Evolutionary conservation across 2,113 vertebrate species (phyloP).

Genomic region (Brachyistius frenatus): DNA sequence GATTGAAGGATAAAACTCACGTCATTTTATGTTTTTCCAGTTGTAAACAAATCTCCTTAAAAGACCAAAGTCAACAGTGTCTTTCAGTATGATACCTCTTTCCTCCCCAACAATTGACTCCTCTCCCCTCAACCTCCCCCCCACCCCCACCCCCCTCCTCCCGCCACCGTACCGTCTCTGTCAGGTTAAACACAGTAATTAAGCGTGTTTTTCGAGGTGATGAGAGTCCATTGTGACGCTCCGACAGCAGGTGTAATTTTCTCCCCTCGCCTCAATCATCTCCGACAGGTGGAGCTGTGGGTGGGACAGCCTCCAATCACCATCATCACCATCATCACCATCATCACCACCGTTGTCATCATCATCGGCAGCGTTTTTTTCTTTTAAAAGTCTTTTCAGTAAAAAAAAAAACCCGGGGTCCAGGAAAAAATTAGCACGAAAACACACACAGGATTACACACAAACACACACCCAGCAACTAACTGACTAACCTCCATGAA

Average conservation of each 20-base stretch:
- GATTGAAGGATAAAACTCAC: neutral
- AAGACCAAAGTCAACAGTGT: slow-evolving; percentile 13
- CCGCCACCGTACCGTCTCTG: slow-evolving; percentile 34
- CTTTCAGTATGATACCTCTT: neutral
- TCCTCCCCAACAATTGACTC: slow-evolving; percentile 1
- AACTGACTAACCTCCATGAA: slow-evolving; percentile 69
- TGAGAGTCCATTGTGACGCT: slow-evolving; percentile 50
- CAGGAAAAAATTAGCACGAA: slow-evolving; percentile 14
- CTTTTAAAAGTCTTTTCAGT: slow-evolving; percentile 5
- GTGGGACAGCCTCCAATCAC: slow-evolving; percentile 39
- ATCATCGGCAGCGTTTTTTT: too few species aligned
- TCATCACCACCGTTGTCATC: slow-evolving; percentile 7
- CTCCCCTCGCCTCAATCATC: slow-evolving; percentile 47
- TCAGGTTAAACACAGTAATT: slow-evolving; percentile 78
- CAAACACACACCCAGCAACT: slow-evolving; percentile 35
- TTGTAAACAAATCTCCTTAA: slow-evolving; percentile 4
- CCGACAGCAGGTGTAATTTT: slow-evolving; percentile 62
- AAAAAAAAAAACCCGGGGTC: slow-evolving; percentile 13
- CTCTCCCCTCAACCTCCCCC: neutral
- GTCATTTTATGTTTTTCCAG: slow-evolving; percentile 1
- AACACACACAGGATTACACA: slow-evolving; percentile 30
- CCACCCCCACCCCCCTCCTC: neutral
- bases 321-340: neutral
- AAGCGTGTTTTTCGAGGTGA: slow-evolving; percentile 60
- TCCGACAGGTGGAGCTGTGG: slow-evolving; percentile 56